Evolutionary conservation across 2,797 vertebrate genomes (phyloP).

Genomic region (Apogon talboti): DNA sequence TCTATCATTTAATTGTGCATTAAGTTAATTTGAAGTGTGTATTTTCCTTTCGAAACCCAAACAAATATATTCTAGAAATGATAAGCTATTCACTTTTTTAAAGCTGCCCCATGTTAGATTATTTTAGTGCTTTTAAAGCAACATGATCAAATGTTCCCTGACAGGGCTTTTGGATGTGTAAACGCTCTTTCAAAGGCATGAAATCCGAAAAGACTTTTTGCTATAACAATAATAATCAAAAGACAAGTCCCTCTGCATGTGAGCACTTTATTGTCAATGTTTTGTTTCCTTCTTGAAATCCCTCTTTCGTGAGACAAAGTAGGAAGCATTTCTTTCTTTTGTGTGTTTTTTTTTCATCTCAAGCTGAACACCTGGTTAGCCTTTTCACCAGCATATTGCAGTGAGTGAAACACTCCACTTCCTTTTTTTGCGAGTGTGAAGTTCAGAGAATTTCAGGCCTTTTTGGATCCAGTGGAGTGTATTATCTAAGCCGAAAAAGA

Average conservation of each 20-base stretch:
- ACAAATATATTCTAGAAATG: constrained; percentile 6
- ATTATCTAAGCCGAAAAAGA: constrained; percentile 18
- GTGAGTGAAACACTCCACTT: constrained; percentile 68
- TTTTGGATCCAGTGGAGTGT: constrained; percentile 42
- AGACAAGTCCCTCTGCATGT: constrained; percentile 74
- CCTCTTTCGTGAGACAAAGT: constrained; percentile 58
- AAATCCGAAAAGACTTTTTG: constrained; percentile 58
- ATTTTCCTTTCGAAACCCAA: constrained; percentile 7
- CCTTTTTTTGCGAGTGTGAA: constrained; percentile 63
- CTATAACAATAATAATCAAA: constrained; percentile 57
- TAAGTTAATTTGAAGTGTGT: not conserved
- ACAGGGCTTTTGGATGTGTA: constrained; percentile 48
- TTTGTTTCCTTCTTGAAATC: constrained; percentile 56
- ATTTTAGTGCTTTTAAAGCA: constrained; percentile 41
- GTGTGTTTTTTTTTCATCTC: constrained; percentile 53
- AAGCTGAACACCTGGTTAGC: constrained; percentile 79
- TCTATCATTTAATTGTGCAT: constrained; percentile 26
- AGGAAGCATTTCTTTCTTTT: constrained; percentile 60
- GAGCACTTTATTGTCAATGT: constrained; percentile 76
- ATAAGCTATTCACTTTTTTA: constrained; percentile 6
- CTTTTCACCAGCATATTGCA: constrained; percentile 83
- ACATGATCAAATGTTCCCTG: constrained; percentile 37
- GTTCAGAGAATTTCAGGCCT: constrained; percentile 56
- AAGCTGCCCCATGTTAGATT: constrained; percentile 30
- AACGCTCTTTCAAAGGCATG: constrained; percentile 55